Evolutionary conservation across 2,797 vertebrate genomes (phyloP).

Genomic region (Scomberomorus guttatus): DNA sequence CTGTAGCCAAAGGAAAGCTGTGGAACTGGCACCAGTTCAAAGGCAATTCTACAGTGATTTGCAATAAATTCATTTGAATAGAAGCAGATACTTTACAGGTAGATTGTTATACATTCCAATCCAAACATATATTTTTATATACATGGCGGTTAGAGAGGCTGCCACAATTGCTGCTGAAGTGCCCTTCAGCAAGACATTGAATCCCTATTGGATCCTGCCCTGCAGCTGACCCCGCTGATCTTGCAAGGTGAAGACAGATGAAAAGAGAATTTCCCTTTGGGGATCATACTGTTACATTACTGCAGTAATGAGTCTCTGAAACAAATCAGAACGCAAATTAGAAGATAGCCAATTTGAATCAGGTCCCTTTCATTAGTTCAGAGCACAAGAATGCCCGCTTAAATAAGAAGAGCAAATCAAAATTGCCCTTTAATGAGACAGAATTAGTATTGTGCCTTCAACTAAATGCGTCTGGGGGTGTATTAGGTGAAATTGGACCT

Average conservation of each 20-base stretch:
- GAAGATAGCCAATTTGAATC: slow-evolving; percentile 30
- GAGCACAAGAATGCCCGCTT: slow-evolving; percentile 20
- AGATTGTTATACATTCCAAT: slow-evolving; percentile 9
- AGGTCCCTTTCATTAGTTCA: slow-evolving; percentile 51
- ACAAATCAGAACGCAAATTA: slow-evolving; percentile 45
- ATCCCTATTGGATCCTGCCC: neutral
- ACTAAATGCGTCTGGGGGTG: neutral
- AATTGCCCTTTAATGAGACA: slow-evolving; percentile 37
- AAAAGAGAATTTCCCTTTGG: slow-evolving; percentile 20
- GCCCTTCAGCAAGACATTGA: neutral
- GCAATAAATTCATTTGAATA: slow-evolving; percentile 31
- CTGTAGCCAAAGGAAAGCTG: slow-evolving; percentile 28
- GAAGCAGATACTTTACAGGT: slow-evolving; percentile 19
- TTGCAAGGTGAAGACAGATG: slow-evolving; percentile 6
- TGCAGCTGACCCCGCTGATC: slow-evolving; percentile 17
- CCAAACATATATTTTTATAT: no score
- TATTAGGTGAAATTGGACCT: slow-evolving; percentile 32
- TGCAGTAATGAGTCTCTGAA: slow-evolving; percentile 38
- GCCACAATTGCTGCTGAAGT: neutral
- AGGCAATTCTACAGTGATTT: slow-evolving; percentile 36
- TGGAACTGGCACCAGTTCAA: slow-evolving; percentile 38
- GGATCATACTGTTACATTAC: slow-evolving; percentile 27
- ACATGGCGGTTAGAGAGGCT: neutral
- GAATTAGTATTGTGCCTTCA: slow-evolving; percentile 27
- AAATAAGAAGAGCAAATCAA: slow-evolving; percentile 25